phyloP scores from a whole-genome alignment of 1,140 invertebrate genomes.

The Hormaphis cornu region DNA sequence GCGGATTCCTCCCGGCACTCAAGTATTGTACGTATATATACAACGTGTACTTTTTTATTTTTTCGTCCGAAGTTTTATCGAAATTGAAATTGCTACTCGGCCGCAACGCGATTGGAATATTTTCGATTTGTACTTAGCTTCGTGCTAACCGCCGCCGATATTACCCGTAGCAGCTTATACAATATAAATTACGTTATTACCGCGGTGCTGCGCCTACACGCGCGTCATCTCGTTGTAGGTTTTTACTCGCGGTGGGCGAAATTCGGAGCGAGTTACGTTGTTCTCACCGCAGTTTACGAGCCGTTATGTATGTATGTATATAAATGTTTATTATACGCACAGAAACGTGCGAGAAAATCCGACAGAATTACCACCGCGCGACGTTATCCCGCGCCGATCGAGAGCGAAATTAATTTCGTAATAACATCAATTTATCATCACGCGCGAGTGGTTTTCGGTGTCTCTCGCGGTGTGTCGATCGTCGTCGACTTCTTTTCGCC shows the following conservation, averaged over 20 bases:
- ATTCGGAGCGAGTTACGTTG: background rate
- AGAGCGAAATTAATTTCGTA: background rate
- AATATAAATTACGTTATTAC: constrained; percentile 7
- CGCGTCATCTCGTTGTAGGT: background rate
- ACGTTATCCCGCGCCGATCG: background rate
- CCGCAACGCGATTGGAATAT: no score
- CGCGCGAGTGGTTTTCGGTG: background rate
- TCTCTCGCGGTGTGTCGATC: no score
- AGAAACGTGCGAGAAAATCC: background rate
- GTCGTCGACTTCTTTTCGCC: no score
- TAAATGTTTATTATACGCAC: no score
- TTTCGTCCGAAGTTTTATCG: no score
- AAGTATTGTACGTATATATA: background rate
- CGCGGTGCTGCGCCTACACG: no score
- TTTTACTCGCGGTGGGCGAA: background rate
- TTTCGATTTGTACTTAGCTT: background rate
- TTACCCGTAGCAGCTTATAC: no score
- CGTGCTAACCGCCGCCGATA: no score
- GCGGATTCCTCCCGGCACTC: constrained; percentile 10
- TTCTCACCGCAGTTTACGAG: no score
- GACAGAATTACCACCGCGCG: background rate
- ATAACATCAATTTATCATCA: no score
- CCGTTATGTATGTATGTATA: background rate
- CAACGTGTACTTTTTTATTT: background rate
- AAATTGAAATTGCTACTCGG: no score